Percentiles rank a stretch among this genome's conserved stretches.
These are phyloP conservation scores for Sphyrna mokarran DNA, from an alignment of 2,113 vertebrate genomes.

Conservation along the genomic window DNA sequence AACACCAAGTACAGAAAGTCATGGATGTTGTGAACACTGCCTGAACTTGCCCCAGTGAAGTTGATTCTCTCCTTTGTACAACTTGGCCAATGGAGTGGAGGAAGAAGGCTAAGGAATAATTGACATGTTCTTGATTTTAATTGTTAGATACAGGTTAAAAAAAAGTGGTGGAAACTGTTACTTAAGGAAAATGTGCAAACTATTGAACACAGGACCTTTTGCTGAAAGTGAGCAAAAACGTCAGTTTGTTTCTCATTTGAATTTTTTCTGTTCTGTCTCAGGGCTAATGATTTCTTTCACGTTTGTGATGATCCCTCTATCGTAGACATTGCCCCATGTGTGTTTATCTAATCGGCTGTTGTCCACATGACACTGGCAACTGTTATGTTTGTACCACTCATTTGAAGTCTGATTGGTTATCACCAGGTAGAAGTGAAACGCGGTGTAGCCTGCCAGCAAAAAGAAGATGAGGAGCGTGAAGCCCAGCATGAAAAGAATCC, in stretches of 20 bases:
- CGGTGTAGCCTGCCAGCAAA: slow-evolving; percentile 70
- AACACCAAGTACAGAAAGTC: not conserved
- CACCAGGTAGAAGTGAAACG: slow-evolving; percentile 70
- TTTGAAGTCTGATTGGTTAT: slow-evolving; percentile 83
- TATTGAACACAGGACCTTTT: not conserved
- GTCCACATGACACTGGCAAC: slow-evolving; percentile 52
- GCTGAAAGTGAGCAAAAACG: not conserved
- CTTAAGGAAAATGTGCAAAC: not conserved
- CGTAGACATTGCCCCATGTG: slow-evolving; percentile 59
- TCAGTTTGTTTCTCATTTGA: not conserved
- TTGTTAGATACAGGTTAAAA: not conserved
- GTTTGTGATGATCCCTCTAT: slow-evolving; percentile 66
- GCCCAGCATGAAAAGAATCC: slow-evolving; percentile 85
- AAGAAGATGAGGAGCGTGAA: slow-evolving; percentile 74
- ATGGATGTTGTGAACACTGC: not conserved
- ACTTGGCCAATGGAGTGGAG: not conserved
- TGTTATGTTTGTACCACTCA: slow-evolving; percentile 71
- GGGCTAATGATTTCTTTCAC: slow-evolving; percentile 74
- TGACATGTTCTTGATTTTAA: not conserved
- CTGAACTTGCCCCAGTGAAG: not conserved
- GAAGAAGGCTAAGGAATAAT: not conserved
- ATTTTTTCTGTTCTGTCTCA: not conserved
- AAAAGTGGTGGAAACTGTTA: not conserved
- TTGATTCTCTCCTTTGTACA: not conserved
- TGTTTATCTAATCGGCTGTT: not conserved